Base-by-base conservation (phyloP, 2,113 vertebrate genomes). In the Parotia lawesii region DNA sequence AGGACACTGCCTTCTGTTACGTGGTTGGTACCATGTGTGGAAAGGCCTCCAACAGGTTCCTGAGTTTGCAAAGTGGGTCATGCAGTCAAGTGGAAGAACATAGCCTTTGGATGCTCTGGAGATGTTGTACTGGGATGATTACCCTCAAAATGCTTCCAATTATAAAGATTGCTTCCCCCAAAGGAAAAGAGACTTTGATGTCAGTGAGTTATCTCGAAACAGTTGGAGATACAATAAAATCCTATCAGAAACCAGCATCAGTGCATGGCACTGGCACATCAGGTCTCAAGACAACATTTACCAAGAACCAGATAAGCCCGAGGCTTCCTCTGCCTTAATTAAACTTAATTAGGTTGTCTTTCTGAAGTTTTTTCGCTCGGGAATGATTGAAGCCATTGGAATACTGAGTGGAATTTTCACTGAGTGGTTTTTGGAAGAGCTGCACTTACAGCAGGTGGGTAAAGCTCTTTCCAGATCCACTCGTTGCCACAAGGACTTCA, bases 341-440 rank as follows among this genome's bases (percentile, higher is more conserved):
- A 81, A 85, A 42, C 53, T 77, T 70, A 87, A 78, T 75, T 94
- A 82, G 5, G 16, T 24, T 70, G 20, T 48, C 70, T 86, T 95
- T 88, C 61, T 66, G 82, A 94, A 88, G 35, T 69, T 87, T 37
- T 40, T 69, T 79, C 73, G 70, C 24, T 62, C 37, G 24, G 53
- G 24, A 85, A n/a, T 64, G 45, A 51, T 23, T 64, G 42, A 28
- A 58, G 33, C 40, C 23, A 5, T 29, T 90, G 61, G 14, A 83
- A 31, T 45, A 57, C 24, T 15, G 62, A 35, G 35, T 76, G 44
- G 21, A 82, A 44, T 74, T 77, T 81, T 89, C 78, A 78, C 15
- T 6, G 53, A 65, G 81, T 48, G 80, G 45, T 77, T 93, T 89
- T 53, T 18, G 48, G 42, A 44, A 44, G 54, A 27, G 8, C 14